Base-by-base conservation (phyloP, 2,797 vertebrate species). In the Corythornis leucogaster region DNA sequence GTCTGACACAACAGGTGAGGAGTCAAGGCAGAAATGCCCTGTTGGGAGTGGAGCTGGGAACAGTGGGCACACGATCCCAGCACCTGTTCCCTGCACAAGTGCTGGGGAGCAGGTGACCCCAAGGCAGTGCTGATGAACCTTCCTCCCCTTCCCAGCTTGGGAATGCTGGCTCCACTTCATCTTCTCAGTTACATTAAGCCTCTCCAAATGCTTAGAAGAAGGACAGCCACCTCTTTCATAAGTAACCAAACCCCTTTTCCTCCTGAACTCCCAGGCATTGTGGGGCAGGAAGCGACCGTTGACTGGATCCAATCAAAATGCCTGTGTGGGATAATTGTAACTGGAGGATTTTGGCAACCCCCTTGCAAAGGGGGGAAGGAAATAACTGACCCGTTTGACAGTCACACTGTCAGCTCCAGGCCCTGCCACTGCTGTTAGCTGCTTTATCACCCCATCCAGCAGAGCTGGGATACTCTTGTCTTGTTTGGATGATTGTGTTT, bases 381-480 rank as follows among this genome's bases (percentile, higher is more conserved):
- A 61, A 66, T 58, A 5, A 35, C 35, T 3, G 50, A 50, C 64
- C 9, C 0, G 0, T 86, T 46, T 14, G 40, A 61, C 76, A 61
- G 91, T 85, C 80, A n/a, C 80, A 17, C 82, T 89, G 81, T 75
- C 78, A 21, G 59, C 87, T 62, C 92, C 33, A 15, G 89, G 75
- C 80, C 92, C 92, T 42, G 69, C 84, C 57, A 9, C 83, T 78
- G 83, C 88, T 30, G 2, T 80, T 87, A 88, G 94, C 81, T 94
- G 87, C 91, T 95, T 80, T 87, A 57, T 90, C 84, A 28, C 79
- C 71, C 89, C 43, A 66, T 94, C 92, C 85, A 94, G 92, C 92
- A 94, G 87, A 96, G 94, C 92, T 96, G 94, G 90, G 90, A 81
- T 82, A 43, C 50, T 93, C 71, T 68, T 92, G 95, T 96, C 85